Base-by-base conservation (phyloP, 2,113 vertebrate species). In the Ceyx margarethae region DNA sequence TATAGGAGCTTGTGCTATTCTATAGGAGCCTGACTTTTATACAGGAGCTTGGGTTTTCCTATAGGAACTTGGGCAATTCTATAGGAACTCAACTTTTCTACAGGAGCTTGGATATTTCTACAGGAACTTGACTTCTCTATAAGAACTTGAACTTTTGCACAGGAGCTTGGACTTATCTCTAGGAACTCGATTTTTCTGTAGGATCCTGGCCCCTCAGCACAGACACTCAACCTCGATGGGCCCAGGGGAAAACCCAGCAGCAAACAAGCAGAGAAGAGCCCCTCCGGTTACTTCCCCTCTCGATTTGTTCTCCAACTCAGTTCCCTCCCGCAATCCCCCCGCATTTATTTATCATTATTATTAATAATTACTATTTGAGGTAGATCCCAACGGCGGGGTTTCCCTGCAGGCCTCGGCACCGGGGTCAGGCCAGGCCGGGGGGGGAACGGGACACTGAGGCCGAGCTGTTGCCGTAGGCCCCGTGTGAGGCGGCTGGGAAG, bases 161-260 rank as follows among this genome's bases (percentile, higher is more conserved):
- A 43, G 26, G 28, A 23, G 12, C 13, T 33, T 58, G 64, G 16
- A 6, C 61, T 29, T 42, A 9, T 8, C 26, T 19, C 13, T 40
- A 64, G 26, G 42, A 13, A 10, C 16, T 18, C 8, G 35, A 18
- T 5, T 48, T 48, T 11, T 48, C 46, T 48, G 5, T 48, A 48
- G 48, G 48, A 62, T n/a, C 11, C 17, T 9, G 2, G 7, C 7
- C 14, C 20, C 25, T n/a, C 6, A 5, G 61, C 79, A 37, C 21
- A 10, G 45, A 10, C 2, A 3, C 51, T 10, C 11, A 14, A 15
- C 35, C 54, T 43, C 10, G 3, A 20, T 3, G 0, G 4, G 14
- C 2, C 1, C 42, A 18, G 6, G 43, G 33, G 13, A 28, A 74
- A 85, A 66, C 40, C 11, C 57, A 6, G 10, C 3, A 20, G 75